Base-by-base conservation (phyloP, 1,140 invertebrate species). In the Aphidius ervi region DNA sequence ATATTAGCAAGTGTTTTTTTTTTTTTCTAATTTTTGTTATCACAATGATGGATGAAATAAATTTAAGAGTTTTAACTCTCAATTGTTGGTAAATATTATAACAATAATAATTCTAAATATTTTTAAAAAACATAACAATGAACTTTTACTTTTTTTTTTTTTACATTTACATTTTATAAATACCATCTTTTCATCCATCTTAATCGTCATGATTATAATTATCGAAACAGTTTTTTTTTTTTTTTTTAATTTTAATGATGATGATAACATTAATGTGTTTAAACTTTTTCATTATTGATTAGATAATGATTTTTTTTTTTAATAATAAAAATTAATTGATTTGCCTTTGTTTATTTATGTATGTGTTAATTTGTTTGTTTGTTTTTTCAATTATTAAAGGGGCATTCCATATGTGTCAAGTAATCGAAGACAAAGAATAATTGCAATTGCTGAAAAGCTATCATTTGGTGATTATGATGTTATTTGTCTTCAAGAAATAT, bases 401-500 rank as follows among this genome's bases (percentile, higher is more conserved):
- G 92, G 91, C 6, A 90, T 97, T 66, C 87, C 90, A 63, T 84
- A 86, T 62, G 77, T 93, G 65, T 89, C 92, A 4, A 91, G 88
- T 76, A 82, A 96, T 71, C 84, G 91, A 52, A 80, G 79, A 56
- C 80, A 83, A 63, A 83, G 95, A 70, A 88, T 97, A 62, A 71
- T 85, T 67, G 92, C 92, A 8, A 93, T 98, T 64, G 88, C 87
- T 42, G 83, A 88, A 52, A 85, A 88, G 68, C 74, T 98, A 49
- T 72, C 78, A 9, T 80, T 75, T 23, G 86, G 85, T 53, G 75
- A 85, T 20, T 93, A 93, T 81, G 93, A 96, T 77, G 85, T 98
- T 68, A 89, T 97, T 3, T 92, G 94, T 60, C 78, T 98, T 9
- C 94, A 98, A 83, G 95, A 98, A 84, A 85, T 97, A 10, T 97